These are phyloP conservation scores for Oscheius sp. DNA, from an alignment of 1,140 invertebrate genomes.

Conservation along the genomic window DNA sequence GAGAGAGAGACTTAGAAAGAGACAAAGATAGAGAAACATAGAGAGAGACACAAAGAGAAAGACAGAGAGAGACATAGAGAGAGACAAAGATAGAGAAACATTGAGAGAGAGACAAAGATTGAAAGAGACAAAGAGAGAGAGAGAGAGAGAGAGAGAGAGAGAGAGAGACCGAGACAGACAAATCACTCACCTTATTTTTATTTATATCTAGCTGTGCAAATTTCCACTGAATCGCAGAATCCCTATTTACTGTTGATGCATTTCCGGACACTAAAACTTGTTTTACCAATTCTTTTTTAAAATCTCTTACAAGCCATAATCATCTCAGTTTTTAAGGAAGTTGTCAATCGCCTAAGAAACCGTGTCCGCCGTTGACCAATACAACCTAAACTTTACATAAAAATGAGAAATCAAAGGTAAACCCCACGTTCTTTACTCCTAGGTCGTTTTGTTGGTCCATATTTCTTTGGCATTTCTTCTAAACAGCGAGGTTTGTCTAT, in stretches of 20 bases:
- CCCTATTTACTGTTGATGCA: constrained; percentile 18
- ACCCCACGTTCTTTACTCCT: background rate
- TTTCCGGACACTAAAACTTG: too few relatives aligned
- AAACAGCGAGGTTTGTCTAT: background rate
- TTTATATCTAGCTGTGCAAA: constrained; percentile 27
- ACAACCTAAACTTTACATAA: constrained; percentile 1
- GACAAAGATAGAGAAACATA: too few relatives aligned
- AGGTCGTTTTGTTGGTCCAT: background rate
- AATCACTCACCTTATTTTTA: constrained; percentile 15
- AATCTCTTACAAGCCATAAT: constrained; percentile 17
- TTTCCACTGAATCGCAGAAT: constrained; percentile 30
- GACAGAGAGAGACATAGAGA: too few relatives aligned
- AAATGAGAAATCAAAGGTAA: background rate
- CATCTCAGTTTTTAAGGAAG: constrained; percentile 32
- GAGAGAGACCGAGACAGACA: background rate
- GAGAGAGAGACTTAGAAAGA: too few relatives aligned
- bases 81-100: too few relatives aligned
- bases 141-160: too few relatives aligned
- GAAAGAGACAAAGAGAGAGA: too few relatives aligned
- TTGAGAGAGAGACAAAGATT: too few relatives aligned
- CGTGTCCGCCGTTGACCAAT: constrained; percentile 4
- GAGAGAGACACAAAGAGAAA: too few relatives aligned
- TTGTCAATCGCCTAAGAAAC: constrained; percentile 18
- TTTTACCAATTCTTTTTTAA: background rate
- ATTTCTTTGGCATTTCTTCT: background rate